Evolutionary conservation across 30 jellyfish, hydroid and myxozoan genomes (phyloP).

Genomic region (Nemopilema nomurai): DNA sequence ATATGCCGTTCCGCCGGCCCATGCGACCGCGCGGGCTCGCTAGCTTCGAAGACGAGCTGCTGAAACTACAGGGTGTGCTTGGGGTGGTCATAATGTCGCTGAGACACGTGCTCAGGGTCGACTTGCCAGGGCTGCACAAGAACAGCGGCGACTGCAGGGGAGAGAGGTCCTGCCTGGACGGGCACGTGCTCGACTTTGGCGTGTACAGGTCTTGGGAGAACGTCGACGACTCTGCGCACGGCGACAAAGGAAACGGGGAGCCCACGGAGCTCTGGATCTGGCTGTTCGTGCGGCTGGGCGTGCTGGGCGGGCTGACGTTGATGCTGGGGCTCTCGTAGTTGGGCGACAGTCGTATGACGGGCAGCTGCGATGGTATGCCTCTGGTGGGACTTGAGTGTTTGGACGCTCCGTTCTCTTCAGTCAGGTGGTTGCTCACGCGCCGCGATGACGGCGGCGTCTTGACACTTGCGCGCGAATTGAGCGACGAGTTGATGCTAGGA

Average conservation of each 20-base stretch:
- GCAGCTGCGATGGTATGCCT: conserved; percentile 57
- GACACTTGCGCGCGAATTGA: conserved; percentile 60
- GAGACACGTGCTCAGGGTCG: conserved; percentile 55
- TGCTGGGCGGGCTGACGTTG: conserved; percentile 86
- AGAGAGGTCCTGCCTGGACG: conserved; percentile 50
- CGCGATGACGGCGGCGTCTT: conserved; percentile 50
- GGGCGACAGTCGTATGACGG: conserved; percentile 50
- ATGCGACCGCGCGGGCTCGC: conserved; percentile 80
- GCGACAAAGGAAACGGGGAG: conserved; percentile 67
- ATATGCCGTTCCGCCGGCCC: conserved; percentile 85
- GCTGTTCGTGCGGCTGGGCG: conserved; percentile 74
- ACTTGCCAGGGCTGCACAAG: conserved; percentile 55
- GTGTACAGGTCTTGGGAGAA: conserved; percentile 56
- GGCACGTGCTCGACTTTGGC: conserved; percentile 54
- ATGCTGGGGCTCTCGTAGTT: conserved; percentile 78
- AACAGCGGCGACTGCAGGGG: conserved; percentile 55
- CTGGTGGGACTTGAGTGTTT: conserved; percentile 58
- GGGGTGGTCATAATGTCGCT: conserved; percentile 55
- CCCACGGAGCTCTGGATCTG: conserved; percentile 67
- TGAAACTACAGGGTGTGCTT: conserved; percentile 55
- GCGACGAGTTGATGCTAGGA: conserved; percentile 61
- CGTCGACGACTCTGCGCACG: conserved; percentile 54
- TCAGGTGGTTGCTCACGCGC: conserved; percentile 22
- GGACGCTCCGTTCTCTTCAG: conserved; percentile 25
- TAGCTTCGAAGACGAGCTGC: conserved; percentile 54